Conservation (phyloP, 2,888 invertebrate species). For the Limnephilus marmoratus region DNA sequence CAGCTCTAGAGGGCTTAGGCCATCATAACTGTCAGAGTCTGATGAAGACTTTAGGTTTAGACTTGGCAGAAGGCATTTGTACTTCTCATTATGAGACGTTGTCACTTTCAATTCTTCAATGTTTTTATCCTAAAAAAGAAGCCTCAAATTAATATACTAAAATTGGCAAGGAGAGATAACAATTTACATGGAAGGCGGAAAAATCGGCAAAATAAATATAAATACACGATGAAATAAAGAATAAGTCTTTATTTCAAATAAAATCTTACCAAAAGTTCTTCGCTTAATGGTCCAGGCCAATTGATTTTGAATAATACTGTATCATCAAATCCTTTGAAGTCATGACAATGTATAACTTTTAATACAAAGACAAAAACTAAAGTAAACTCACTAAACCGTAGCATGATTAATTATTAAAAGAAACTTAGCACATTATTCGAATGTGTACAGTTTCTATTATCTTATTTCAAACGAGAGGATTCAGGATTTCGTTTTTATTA, state of each 20-base stretch:
- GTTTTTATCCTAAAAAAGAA: constrained; percentile 68
- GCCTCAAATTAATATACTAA: not conserved
- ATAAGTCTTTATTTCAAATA: not conserved
- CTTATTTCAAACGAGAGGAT: not conserved
- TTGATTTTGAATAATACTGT: constrained; percentile 87
- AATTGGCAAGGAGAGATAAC: not conserved
- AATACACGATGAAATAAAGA: not conserved
- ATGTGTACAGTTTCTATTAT: not conserved
- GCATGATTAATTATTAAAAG: not conserved
- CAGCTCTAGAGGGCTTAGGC: constrained; percentile 87
- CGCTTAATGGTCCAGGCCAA: constrained; percentile 80
- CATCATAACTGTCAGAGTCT: constrained; percentile 80
- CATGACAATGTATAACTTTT: constrained; percentile 72
- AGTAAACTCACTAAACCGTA: constrained; percentile 21
- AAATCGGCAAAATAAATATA: not conserved
- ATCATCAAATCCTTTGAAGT: constrained; percentile 89
- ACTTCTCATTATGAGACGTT: constrained; percentile 88
- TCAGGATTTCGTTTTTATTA: not conserved
- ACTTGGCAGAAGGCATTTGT: constrained; percentile 88
- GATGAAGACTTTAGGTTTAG: constrained; percentile 76
- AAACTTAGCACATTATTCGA: not conserved
- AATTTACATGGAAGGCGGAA: not conserved
- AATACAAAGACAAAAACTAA: constrained; percentile 34
- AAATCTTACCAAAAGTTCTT: constrained; percentile 72
- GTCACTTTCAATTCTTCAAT: constrained; percentile 82